Conservation (phyloP, 2,797 vertebrate genomes). For the Onychomys arenicola region DNA sequence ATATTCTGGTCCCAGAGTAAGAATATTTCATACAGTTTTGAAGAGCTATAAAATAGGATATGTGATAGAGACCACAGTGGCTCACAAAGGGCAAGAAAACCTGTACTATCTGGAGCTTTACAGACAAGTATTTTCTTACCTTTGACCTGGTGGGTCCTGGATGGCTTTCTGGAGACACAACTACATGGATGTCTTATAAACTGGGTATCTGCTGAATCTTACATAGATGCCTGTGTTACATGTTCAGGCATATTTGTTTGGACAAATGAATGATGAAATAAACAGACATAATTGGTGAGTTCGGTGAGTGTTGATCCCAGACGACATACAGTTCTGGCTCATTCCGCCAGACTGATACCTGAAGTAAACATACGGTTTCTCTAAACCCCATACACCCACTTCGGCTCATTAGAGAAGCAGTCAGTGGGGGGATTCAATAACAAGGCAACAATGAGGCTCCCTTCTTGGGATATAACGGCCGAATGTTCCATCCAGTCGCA, state of each 20-base stretch:
- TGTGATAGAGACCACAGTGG: neutral
- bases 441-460: neutral
- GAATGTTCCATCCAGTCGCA: neutral
- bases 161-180: constrained; percentile 32
- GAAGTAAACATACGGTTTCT: neutral
- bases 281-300: neutral
- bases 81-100: neutral
- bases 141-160: neutral
- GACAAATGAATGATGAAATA: constrained; percentile 8
- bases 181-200: neutral
- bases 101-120: neutral
- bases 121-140: neutral
- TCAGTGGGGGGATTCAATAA: neutral
- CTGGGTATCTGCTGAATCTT: neutral
- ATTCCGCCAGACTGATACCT: neutral
- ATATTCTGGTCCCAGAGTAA: neutral
- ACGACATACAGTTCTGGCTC: neutral
- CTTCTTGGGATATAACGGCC: neutral
- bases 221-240: neutral
- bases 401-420: neutral
- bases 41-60: neutral
- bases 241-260: neutral
- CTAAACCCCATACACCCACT: neutral
- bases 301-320: neutral
- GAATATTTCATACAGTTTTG: neutral